Evolutionary conservation across 2,888 invertebrate species (phyloP).

Genomic region (Cryptocheilus praepositus): DNA sequence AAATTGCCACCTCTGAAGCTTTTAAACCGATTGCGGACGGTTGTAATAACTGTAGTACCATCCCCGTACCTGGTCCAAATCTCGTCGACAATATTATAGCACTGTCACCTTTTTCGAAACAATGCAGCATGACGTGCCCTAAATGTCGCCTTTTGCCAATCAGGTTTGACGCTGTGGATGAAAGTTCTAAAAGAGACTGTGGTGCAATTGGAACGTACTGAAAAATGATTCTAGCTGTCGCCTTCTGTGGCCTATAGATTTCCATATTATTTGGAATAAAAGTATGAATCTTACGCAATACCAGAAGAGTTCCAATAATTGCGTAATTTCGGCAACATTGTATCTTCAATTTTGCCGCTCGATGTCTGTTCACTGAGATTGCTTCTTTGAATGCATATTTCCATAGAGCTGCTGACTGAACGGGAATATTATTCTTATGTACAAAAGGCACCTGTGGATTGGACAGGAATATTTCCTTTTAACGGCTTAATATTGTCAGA

Average conservation of each 20-base stretch:
- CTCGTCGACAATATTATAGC: constrained; percentile 7
- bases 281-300: not conserved
- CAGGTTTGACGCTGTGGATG: constrained; percentile 12
- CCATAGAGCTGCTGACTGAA: too few relatives aligned
- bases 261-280: too few relatives aligned
- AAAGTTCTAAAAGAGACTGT: constrained; percentile 9
- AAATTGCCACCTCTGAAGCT: constrained; percentile 9
- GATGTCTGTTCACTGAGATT: too few relatives aligned
- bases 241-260: too few relatives aligned
- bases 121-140: constrained; percentile 11
- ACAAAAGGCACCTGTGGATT: too few relatives aligned
- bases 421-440: too few relatives aligned
- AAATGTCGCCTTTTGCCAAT: constrained; percentile 5
- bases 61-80: constrained; percentile 9
- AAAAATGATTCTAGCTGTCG: too few relatives aligned
- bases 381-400: too few relatives aligned
- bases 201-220: constrained; percentile 1
- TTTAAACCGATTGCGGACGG: constrained; percentile 6
- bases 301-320: not conserved
- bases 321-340: too few relatives aligned
- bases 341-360: too few relatives aligned
- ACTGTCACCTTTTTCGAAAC: constrained; percentile 13
- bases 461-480: too few relatives aligned
- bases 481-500: too few relatives aligned
- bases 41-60: constrained; percentile 2